phyloP scores from a whole-genome alignment of 2,797 vertebrate species.

The Iguana delicatissima region DNA sequence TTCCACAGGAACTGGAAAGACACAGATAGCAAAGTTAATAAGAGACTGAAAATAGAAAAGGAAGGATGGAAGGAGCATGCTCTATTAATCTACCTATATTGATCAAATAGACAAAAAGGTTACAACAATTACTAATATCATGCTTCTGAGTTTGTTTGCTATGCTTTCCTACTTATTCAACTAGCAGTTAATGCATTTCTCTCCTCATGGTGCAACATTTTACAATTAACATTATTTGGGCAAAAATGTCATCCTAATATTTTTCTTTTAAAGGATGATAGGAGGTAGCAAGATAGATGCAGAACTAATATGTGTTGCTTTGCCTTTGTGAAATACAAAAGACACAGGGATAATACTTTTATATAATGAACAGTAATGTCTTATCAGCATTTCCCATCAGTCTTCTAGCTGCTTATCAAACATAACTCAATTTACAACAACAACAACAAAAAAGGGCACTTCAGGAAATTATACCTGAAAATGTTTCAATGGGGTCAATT shows the following conservation, averaged over 20 bases:
- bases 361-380: background rate
- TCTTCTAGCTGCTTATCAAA: background rate
- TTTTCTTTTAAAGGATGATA: background rate
- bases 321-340: background rate
- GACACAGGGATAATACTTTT: background rate
- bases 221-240: constrained; percentile 8
- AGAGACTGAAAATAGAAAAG: constrained; percentile 79
- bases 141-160: constrained; percentile 43
- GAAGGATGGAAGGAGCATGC: constrained; percentile 74
- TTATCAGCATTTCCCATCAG: constrained; percentile 17
- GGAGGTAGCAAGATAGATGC: background rate
- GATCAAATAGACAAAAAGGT: constrained; percentile 54
- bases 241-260: background rate
- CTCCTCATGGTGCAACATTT: constrained; percentile 45
- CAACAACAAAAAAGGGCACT: constrained; percentile 2
- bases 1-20: constrained; percentile 93
- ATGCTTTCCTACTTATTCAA: constrained; percentile 28
- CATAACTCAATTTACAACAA: background rate
- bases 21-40: constrained; percentile 89
- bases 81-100: constrained; percentile 75
- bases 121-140: constrained; percentile 49
- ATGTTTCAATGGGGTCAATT: background rate
- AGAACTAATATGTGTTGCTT: background rate
- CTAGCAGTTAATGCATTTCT: constrained; percentile 25
- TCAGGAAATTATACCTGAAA: constrained; percentile 37